Base-by-base conservation (phyloP, 2,113 vertebrate species). In the Pleuronectes platessa region DNA sequence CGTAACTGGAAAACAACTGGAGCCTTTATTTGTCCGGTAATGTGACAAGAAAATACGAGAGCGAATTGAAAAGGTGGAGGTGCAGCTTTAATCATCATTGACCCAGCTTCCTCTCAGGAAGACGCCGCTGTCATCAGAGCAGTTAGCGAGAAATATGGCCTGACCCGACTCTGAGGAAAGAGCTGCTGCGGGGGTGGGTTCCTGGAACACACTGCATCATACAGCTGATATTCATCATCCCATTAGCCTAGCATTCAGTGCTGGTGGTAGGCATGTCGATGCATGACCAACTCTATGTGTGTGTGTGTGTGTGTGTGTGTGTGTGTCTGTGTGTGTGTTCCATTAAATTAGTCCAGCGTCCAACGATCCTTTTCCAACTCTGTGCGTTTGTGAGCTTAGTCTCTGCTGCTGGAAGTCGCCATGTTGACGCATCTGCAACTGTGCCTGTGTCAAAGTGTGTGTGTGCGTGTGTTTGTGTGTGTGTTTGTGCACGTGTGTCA, bases 151-250 rank as follows among this genome's bases (percentile, higher is more conserved):
- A 90, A 86, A 79, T 81, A 86, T 74, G 76, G 72, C 80, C 5
- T 2, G 64, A 61, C 76, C 65, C 56, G 37, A 14, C 67, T 56
- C 75, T 21, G 71, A 70, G 82, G 82, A 86, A 78, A 72, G 61
- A 63, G 65, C 76, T 68, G 82, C 74, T 24, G 67, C 31, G 81
- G 74, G 88, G 86, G 75, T 17, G 49, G 74, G 67, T 14, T 91
- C 87, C 87, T 85, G 90, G 86, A 89, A 89, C 40, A 72, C 76
- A 26, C 81, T 58, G 81, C 59, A 73, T 74, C 79, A 64, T 62
- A 49, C 10, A 0, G 65, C 79, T 62, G 61, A 75, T 83, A 85
- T 90, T 81, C 72, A 81, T 87, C 88, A 87, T 85, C 63, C 79
- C 79, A 87, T 91, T 86, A 85, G 70, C 77, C 20, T 74, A 67